These are phyloP conservation scores for Eretmocerus hayati DNA, from an alignment of 2,888 invertebrate genomes.

Conservation along the genomic window DNA sequence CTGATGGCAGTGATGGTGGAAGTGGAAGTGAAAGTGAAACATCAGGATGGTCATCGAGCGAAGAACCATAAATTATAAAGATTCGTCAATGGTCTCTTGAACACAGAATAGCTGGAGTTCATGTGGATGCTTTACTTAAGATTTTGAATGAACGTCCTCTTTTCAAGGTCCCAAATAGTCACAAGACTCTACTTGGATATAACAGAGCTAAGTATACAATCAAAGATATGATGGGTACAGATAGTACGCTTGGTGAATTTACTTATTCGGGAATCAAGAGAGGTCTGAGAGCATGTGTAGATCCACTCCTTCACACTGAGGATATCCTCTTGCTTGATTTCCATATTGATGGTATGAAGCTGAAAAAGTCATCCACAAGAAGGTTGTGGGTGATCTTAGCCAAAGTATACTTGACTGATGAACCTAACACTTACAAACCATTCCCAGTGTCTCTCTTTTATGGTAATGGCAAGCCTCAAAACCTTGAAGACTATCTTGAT, in stretches of 20 bases:
- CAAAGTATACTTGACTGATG: constrained; percentile 12
- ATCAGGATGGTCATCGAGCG: no score
- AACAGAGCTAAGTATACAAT: constrained; percentile 6
- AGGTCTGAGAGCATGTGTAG: constrained; percentile 16
- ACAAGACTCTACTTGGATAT: constrained; percentile 7
- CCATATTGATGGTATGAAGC: constrained; percentile 22
- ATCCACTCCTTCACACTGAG: constrained; percentile 6
- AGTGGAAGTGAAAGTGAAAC: no score
- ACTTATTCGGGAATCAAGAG: constrained; percentile 20
- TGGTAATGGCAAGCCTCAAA: constrained; percentile 21
- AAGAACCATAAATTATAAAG: background rate
- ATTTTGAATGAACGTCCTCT: constrained; percentile 13
- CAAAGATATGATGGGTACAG: constrained; percentile 7
- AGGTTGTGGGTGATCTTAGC: constrained; percentile 23
- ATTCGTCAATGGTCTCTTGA: constrained; percentile 5
- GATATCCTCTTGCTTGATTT: constrained; percentile 15
- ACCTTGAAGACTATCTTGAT: constrained; percentile 14
- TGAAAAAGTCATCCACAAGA: constrained; percentile 17
- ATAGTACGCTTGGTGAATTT: constrained; percentile 16
- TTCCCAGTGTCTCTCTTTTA: constrained; percentile 22
- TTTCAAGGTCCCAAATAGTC: constrained; percentile 2
- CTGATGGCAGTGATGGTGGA: no score
- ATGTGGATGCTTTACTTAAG: constrained; percentile 6
- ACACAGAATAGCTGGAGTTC: background rate
- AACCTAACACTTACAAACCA: constrained; percentile 21